Conservation (phyloP, 2,797 vertebrate species). For the Ispidina picta region DNA sequence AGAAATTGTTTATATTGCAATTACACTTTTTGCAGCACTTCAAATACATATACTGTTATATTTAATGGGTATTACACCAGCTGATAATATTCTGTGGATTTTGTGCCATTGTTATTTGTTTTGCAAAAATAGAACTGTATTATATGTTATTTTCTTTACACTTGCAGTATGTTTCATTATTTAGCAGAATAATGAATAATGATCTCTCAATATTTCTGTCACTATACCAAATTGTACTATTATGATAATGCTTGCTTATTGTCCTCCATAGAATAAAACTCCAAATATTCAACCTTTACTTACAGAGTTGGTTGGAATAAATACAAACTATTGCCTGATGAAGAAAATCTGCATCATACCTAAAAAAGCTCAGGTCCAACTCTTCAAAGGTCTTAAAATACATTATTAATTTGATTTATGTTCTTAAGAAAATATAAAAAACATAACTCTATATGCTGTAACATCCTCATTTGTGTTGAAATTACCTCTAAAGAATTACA, state of each 20-base stretch:
- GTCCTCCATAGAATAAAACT: neutral
- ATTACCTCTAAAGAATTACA: neutral
- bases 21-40: neutral
- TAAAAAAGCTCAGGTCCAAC: neutral
- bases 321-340: neutral
- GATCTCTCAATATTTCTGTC: neutral
- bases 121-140: neutral
- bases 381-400: neutral
- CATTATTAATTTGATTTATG: neutral
- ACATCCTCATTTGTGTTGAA: neutral
- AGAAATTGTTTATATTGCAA: conserved; percentile 12
- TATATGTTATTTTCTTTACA: neutral
- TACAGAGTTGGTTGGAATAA: neutral
- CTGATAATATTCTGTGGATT: neutral
- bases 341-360: neutral
- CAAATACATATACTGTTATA: neutral
- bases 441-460: neutral
- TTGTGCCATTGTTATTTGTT: neutral
- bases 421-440: neutral
- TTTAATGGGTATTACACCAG: neutral
- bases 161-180: conserved; percentile 2
- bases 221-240: neutral
- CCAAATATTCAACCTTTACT: conserved; percentile 24
- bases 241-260: neutral
- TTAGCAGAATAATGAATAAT: conserved; percentile 27